phyloP scores from a whole-genome alignment of 2,113 vertebrate species.

The Dissostichus mawsoni region DNA sequence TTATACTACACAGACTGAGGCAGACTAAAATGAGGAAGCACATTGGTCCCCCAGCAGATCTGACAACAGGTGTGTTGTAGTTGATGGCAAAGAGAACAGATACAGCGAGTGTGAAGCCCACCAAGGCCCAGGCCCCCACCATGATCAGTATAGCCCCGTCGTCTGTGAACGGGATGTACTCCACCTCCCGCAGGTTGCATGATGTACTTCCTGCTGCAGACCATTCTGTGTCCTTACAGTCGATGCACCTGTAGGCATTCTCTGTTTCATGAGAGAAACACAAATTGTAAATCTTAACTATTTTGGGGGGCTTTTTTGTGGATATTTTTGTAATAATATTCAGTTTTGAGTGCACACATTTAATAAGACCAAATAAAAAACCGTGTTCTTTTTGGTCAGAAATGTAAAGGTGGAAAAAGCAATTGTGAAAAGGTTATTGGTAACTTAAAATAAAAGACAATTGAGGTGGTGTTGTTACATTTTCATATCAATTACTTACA shows the following conservation, averaged over 20 bases:
- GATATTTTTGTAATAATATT: too few relatives aligned
- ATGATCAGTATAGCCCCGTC: slow-evolving; percentile 77
- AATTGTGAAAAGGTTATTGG: not conserved
- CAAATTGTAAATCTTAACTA: not conserved
- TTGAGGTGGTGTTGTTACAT: not conserved
- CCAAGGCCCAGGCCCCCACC: slow-evolving; percentile 39
- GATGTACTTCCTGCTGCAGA: slow-evolving; percentile 76
- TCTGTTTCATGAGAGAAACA: slow-evolving; percentile 59
- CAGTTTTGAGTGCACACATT: too few relatives aligned
- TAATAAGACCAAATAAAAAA: too few relatives aligned
- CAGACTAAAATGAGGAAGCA: slow-evolving; percentile 89
- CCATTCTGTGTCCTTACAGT: slow-evolving; percentile 85
- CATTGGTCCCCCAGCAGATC: slow-evolving; percentile 87
- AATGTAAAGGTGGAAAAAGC: too few relatives aligned
- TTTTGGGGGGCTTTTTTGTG: too few relatives aligned
- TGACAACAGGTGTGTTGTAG: slow-evolving; percentile 87
- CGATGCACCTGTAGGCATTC: slow-evolving; percentile 80
- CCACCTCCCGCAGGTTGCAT: slow-evolving; percentile 78
- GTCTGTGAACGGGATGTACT: slow-evolving; percentile 82
- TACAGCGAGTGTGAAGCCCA: slow-evolving; percentile 70
- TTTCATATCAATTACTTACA: not conserved
- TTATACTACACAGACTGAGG: slow-evolving; percentile 78
- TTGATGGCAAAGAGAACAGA: slow-evolving; percentile 82
- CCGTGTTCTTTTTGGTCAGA: too few relatives aligned
- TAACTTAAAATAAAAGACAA: not conserved